phyloP scores from a whole-genome alignment of 2,888 invertebrate species.

The Dermolepida albohirtum region DNA sequence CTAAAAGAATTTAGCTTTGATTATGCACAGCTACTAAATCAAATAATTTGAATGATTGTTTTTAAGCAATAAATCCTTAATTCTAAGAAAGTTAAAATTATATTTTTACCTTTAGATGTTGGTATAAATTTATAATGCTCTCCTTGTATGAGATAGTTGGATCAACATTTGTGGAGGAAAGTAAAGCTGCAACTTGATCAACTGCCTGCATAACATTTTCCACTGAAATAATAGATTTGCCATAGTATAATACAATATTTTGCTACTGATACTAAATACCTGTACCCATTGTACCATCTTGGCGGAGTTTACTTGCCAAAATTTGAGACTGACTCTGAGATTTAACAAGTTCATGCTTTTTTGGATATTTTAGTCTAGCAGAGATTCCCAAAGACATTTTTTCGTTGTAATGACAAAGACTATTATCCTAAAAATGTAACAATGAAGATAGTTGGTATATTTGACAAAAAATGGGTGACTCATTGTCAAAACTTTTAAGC shows the following conservation, averaged over 20 bases:
- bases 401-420: slow-evolving; percentile 47
- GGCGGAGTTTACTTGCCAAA: slow-evolving; percentile 62
- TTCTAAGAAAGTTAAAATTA: no score
- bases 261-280: slow-evolving; percentile 53
- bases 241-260: neutral
- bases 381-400: slow-evolving; percentile 63
- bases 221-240: slow-evolving; percentile 67
- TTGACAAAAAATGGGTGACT: slow-evolving; percentile 54
- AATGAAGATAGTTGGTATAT: slow-evolving; percentile 40
- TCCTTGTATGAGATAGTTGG: slow-evolving; percentile 72
- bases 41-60: neutral
- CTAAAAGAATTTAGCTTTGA: slow-evolving; percentile 48
- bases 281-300: slow-evolving; percentile 63
- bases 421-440: slow-evolving; percentile 52
- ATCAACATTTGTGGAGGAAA: slow-evolving; percentile 81
- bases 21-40: neutral
- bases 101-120: slow-evolving; percentile 76
- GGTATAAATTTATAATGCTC: slow-evolving; percentile 82
- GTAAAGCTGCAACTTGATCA: slow-evolving; percentile 82
- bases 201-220: slow-evolving; percentile 86
- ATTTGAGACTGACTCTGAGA: slow-evolving; percentile 64
- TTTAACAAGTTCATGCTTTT: slow-evolving; percentile 63
- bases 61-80: slow-evolving; percentile 2
- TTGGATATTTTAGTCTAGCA: slow-evolving; percentile 62
- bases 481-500: slow-evolving; percentile 51